Conservation (phyloP, 2,888 invertebrate genomes). For the Opisthograptis luteolata region DNA sequence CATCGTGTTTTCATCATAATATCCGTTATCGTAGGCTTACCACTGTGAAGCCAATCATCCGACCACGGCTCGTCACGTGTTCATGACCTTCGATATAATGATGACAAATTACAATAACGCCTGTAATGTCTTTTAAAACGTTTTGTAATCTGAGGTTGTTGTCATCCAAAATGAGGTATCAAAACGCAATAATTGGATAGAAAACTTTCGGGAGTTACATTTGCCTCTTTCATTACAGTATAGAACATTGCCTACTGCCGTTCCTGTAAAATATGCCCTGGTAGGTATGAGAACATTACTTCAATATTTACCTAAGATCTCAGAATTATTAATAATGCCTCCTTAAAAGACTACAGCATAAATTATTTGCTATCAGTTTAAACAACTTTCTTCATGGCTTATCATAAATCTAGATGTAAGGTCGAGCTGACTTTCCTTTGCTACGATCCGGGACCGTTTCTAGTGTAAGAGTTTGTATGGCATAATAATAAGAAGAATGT, state of each 20-base stretch:
- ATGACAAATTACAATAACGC: too few relatives aligned
- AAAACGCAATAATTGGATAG: not conserved
- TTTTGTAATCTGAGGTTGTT: too few relatives aligned
- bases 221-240: too few relatives aligned
- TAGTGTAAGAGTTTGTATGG: not conserved
- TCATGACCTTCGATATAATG: too few relatives aligned
- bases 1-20: not conserved
- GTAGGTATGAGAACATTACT: slow-evolving; percentile 3
- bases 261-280: slow-evolving; percentile 7
- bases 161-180: not conserved
- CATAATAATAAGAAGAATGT: too few relatives aligned
- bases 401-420: slow-evolving; percentile 23
- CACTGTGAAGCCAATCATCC: not conserved
- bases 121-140: not conserved
- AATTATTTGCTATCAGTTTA: slow-evolving; percentile 30
- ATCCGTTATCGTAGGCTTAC: slow-evolving; percentile 6
- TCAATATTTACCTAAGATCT: slow-evolving; percentile 4
- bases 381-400: slow-evolving; percentile 34
- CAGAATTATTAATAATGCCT: slow-evolving; percentile 8
- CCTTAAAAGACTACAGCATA: slow-evolving; percentile 21
- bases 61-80: not conserved
- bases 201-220: too few relatives aligned
- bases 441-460: not conserved
- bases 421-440: slow-evolving; percentile 25
- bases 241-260: not conserved